Evolutionary conservation across 1,140 invertebrate genomes (phyloP), one percentile per base, ranked within the genome.

Genomic region (Melipona quadrifasciata): DNA sequence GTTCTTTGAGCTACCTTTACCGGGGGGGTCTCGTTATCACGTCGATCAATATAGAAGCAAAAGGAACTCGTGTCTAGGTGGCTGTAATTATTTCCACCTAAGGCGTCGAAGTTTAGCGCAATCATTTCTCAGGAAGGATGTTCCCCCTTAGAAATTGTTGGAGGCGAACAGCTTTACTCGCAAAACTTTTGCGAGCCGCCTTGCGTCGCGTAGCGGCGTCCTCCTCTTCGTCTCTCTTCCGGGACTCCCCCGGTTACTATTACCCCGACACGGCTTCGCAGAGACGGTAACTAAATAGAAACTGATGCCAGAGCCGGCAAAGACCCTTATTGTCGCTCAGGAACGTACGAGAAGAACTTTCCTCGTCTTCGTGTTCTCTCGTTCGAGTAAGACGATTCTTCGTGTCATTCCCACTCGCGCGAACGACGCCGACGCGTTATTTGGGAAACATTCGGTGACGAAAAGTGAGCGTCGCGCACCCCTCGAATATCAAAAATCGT

Each of bases 351-450:
- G 89, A 89, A 89, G 91, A 90, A 92, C 81, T 92, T 92, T 92
- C 87, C 89, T 90, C 88, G 76, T 87, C 89, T 85, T 84, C 88
- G 86, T 90, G 87, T 89, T 82, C 85, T 86, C 85, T 86, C 85
- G 80, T 85, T 90, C 90, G 92, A 93, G 92, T 93, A 93, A 93
- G 92, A 92, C 92, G 92, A 93, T 92, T 93, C 93, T 92, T 93
- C 91, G 89, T 90, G 92, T 93, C 91, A 91, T 91, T 90, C 89
- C 39, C 83, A 76, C 88, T 83, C 80, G 34, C 61, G 80, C 31
- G 39, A 81, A 53, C 76, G 67, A 67, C 58, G 79, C 65, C 55
- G 39, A 10, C 39, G 70, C 21, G 72, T n/a, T 79, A 64, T 79
- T 78, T 53, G 87, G 14, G 67, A 27, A 75, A 68, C 77, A 72